Percentiles rank a stretch among this genome's conserved stretches.
These are phyloP conservation scores for Lepisosteus oculatus DNA, from an alignment of 2,113 vertebrate genomes.

Conservation along the genomic window DNA sequence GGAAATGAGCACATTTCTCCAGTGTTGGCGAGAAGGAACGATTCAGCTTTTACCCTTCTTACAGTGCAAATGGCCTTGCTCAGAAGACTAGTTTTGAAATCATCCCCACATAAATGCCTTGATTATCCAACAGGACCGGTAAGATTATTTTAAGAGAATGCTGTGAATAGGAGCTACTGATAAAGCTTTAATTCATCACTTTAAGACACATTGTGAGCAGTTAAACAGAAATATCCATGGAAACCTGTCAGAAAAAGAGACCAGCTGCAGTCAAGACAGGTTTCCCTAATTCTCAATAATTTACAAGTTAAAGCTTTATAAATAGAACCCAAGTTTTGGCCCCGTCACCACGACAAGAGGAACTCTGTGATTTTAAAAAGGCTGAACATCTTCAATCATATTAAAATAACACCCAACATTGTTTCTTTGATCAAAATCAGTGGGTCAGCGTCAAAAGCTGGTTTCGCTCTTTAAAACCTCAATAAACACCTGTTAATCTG, in stretches of 20 bases:
- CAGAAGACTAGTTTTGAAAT: too few relatives aligned
- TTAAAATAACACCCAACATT: conserved; percentile 38
- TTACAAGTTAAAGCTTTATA: conserved; percentile 40
- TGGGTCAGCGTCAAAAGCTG: conserved; percentile 40
- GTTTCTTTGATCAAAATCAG: conserved; percentile 45
- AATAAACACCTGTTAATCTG: conserved; percentile 37
- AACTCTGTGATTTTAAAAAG: conserved; percentile 47
- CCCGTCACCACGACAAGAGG: conserved; percentile 51
- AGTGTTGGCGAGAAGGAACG: too few relatives aligned
- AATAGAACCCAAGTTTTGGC: conserved; percentile 55
- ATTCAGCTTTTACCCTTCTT: too few relatives aligned
- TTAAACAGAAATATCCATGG: conserved; percentile 3
- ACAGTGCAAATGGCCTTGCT: too few relatives aligned
- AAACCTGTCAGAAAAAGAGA: not conserved
- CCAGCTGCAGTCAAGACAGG: conserved; percentile 3
- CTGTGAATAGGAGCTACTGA: too few relatives aligned
- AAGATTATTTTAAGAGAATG: too few relatives aligned
- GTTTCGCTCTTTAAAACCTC: conserved; percentile 40
- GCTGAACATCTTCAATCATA: conserved; percentile 45
- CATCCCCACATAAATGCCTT: too few relatives aligned
- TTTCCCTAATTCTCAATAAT: conserved; percentile 36
- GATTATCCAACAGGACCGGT: too few relatives aligned
- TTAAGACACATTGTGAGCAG: too few relatives aligned
- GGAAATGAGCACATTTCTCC: too few relatives aligned
- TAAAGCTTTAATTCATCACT: too few relatives aligned